Percentiles rank a stretch among this genome's conserved stretches.
phyloP scores from a whole-genome alignment of 2,113 vertebrate species.

The Lampris incognitus region DNA sequence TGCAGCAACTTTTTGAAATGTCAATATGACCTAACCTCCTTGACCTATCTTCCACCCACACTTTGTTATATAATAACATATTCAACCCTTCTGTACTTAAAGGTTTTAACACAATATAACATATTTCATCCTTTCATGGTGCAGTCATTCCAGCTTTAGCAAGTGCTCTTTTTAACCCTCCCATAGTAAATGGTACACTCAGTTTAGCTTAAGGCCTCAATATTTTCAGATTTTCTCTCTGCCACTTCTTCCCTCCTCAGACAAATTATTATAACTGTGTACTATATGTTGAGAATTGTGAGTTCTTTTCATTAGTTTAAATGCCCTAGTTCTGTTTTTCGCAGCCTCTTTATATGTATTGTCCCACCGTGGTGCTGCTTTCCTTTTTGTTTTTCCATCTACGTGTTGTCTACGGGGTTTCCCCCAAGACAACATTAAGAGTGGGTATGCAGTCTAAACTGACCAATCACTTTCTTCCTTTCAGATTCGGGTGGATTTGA shows the following conservation, averaged over 20 bases:
- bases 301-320: neutral
- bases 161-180: neutral
- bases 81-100: neutral
- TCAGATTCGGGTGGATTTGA: slow-evolving; percentile 90
- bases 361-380: neutral
- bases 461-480: neutral
- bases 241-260: slow-evolving; percentile 1
- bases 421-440: no score
- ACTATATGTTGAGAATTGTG: slow-evolving; percentile 2
- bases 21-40: no score
- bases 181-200: neutral
- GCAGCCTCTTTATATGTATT: neutral
- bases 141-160: neutral
- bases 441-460: neutral
- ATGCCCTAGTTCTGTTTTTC: neutral
- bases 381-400: neutral
- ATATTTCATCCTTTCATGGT: neutral
- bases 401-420: no score
- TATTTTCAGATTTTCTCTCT: slow-evolving; percentile 1
- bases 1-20: no score
- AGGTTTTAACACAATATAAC: neutral
- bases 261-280: neutral
- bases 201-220: neutral
- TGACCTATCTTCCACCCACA: neutral
- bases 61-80: neutral